Conservation (phyloP, 2,888 invertebrate species). For the Dichetophora obliterata region DNA sequence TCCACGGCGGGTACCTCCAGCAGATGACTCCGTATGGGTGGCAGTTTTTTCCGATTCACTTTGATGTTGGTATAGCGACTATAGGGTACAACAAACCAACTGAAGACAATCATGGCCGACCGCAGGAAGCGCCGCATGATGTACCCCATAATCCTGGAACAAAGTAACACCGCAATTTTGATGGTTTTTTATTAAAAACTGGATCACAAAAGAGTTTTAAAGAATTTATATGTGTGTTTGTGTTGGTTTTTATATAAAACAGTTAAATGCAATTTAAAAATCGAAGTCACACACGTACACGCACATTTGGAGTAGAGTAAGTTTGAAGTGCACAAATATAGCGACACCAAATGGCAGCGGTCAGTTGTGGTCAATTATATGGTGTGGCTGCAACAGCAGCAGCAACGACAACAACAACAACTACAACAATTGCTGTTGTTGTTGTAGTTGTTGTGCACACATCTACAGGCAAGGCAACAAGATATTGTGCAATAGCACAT, state of each 20-base stretch:
- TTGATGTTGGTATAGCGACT: constrained; percentile 71
- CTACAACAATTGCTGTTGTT: too few species aligned
- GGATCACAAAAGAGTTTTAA: constrained; percentile 45
- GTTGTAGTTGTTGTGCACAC: neutral
- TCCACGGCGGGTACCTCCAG: constrained; percentile 79
- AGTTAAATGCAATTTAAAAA: neutral
- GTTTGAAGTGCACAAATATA: too few species aligned
- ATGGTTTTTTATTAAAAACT: constrained; percentile 55
- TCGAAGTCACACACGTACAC: neutral
- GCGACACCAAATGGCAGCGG: neutral
- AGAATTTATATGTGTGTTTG: constrained; percentile 7
- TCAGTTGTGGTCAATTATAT: constrained; percentile 8
- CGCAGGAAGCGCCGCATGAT: constrained; percentile 74
- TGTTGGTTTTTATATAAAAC: constrained; percentile 29
- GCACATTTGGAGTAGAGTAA: neutral
- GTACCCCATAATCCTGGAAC: constrained; percentile 75
- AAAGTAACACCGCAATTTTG: constrained; percentile 69
- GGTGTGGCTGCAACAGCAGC: neutral
- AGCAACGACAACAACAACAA: neutral
- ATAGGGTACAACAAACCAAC: constrained; percentile 73
- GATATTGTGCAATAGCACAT: constrained; percentile 31
- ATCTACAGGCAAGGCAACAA: constrained; percentile 22
- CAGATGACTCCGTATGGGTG: constrained; percentile 77
- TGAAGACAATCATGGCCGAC: constrained; percentile 74
- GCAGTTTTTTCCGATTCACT: constrained; percentile 74